Conservation (phyloP, 64 coral and sea anemone species). For the Actinia equina region DNA sequence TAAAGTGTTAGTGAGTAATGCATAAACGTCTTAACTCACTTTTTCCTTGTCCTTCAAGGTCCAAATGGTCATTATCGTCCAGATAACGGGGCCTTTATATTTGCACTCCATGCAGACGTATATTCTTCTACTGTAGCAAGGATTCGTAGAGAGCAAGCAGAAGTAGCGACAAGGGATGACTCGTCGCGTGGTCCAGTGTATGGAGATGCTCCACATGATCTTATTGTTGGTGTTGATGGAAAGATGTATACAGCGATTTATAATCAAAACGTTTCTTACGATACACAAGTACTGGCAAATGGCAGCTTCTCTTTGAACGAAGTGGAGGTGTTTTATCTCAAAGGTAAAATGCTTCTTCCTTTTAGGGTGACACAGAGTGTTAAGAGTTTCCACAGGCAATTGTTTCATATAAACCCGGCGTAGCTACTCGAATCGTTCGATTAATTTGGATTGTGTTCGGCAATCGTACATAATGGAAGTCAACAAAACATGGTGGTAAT, state of each 20-base stretch:
- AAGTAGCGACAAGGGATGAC: neutral
- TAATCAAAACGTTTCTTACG: constrained; percentile 5
- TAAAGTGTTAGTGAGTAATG: no score
- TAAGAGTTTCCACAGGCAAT: neutral
- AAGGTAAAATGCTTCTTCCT: neutral
- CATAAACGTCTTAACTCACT: neutral
- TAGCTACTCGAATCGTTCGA: no score
- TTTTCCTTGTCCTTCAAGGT: constrained; percentile 13
- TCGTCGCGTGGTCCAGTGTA: constrained; percentile 11
- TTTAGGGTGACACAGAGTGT: neutral
- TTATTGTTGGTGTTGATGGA: constrained; percentile 29
- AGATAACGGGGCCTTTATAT: constrained; percentile 37
- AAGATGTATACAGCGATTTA: constrained; percentile 11
- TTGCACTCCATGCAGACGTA: neutral
- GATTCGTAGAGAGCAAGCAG: neutral
- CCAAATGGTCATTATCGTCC: constrained; percentile 15
- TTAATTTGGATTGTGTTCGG: no score
- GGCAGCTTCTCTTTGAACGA: constrained; percentile 3
- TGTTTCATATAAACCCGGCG: no score
- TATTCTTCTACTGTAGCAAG: neutral
- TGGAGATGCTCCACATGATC: constrained; percentile 42
- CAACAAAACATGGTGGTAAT: no score
- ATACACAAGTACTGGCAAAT: neutral
- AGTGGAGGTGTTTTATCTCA: constrained; percentile 29
- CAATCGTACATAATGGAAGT: no score